Evolutionary conservation across 1,140 invertebrate genomes (phyloP).

Genomic region (Pantala flavescens): DNA sequence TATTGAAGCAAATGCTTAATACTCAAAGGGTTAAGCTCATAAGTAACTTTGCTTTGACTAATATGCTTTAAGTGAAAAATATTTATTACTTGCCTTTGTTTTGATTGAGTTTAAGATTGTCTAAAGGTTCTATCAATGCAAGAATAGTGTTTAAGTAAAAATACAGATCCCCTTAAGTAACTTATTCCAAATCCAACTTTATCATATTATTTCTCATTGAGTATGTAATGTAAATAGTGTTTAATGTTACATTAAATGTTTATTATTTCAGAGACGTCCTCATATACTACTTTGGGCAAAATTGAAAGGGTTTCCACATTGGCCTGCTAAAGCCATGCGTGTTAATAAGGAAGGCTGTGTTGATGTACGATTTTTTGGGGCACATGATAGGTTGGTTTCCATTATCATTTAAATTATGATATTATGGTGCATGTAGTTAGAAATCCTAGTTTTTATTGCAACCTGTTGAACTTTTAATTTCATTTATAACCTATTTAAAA

Average conservation of each 20-base stretch:
- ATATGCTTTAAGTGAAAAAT: too few species aligned
- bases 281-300: constrained; percentile 87
- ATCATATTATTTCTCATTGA: too few species aligned
- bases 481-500: neutral
- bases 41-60: too few species aligned
- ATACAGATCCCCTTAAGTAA: too few species aligned
- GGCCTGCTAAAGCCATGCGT: constrained; percentile 86
- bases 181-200: too few species aligned
- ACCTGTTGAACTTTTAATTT: neutral
- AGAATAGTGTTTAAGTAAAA: too few species aligned
- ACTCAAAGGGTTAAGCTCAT: too few species aligned
- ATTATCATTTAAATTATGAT: neutral
- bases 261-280: constrained; percentile 45
- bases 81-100: too few species aligned
- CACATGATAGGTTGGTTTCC: constrained; percentile 64
- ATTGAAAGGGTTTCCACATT: constrained; percentile 87
- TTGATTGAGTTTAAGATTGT: too few species aligned
- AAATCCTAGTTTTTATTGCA: constrained; percentile 13
- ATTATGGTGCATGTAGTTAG: neutral
- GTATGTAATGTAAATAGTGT: too few species aligned
- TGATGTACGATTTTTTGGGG: constrained; percentile 88
- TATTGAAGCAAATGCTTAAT: too few species aligned
- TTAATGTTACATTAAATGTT: constrained; percentile 14
- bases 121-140: too few species aligned
- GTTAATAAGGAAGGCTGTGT: constrained; percentile 59